Evolutionary conservation across 2,113 vertebrate species (phyloP).

Genomic region (Myotis brandtii): DNA sequence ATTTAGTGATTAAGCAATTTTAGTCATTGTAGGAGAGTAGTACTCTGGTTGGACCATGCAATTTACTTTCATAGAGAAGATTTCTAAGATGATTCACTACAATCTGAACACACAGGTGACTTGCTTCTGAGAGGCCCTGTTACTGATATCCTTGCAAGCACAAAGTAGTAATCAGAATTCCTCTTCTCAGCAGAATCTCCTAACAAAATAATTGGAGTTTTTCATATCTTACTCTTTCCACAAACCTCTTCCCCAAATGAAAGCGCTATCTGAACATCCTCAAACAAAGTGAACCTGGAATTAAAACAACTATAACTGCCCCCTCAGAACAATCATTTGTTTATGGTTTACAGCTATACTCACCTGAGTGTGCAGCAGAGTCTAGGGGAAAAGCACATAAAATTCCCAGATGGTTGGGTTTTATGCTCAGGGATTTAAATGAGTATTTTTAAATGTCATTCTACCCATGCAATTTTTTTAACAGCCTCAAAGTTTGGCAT

Average conservation of each 20-base stretch:
- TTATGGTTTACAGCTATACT: conserved; percentile 74
- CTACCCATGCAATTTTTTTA: conserved; percentile 75
- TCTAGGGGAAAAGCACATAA: conserved; percentile 77
- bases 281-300: conserved; percentile 23
- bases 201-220: conserved; percentile 41
- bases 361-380: conserved; percentile 68
- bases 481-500: conserved; percentile 30
- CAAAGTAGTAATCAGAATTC: background rate
- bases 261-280: background rate
- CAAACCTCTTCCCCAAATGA: background rate
- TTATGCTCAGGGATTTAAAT: conserved; percentile 83
- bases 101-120: background rate
- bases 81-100: background rate
- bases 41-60: background rate
- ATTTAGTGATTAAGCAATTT: background rate
- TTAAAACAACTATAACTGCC: conserved; percentile 47
- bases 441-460: conserved; percentile 83
- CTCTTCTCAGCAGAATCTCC: background rate
- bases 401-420: conserved; percentile 83
- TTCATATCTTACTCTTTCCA: background rate
- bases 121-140: background rate
- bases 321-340: conserved; percentile 72
- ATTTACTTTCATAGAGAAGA: background rate
- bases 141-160: background rate
- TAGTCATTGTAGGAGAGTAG: background rate